Percentiles rank a stretch among this genome's conserved stretches.
phyloP scores from a whole-genome alignment of 2,888 invertebrate species.

The Phengaris arion region DNA sequence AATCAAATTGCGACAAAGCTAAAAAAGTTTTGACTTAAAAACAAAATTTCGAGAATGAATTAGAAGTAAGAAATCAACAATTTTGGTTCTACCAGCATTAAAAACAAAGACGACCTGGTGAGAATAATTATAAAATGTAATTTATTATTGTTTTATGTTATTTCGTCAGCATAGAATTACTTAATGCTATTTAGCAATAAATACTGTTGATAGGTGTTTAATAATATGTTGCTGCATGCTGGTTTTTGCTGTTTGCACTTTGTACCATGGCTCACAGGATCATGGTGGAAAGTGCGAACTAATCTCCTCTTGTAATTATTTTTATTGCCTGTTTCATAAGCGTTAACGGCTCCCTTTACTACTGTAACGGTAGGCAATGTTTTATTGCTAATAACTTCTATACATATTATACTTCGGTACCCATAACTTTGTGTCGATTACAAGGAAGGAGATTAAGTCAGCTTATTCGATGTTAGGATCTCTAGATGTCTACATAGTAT shows the following conservation, averaged over 20 bases:
- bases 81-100: too few species aligned
- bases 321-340: background rate
- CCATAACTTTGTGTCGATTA: background rate
- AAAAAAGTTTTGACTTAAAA: too few species aligned
- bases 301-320: background rate
- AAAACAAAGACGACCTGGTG: too few species aligned
- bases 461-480: background rate
- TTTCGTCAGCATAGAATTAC: too few species aligned
- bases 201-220: background rate
- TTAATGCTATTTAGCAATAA: background rate
- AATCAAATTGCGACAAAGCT: too few species aligned
- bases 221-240: background rate
- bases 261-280: background rate
- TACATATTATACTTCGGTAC: background rate
- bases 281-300: background rate
- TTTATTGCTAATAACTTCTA: conserved; percentile 2
- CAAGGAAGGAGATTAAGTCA: background rate
- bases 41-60: too few species aligned
- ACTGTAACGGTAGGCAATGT: conserved; percentile 2
- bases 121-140: too few species aligned
- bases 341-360: background rate
- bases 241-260: background rate
- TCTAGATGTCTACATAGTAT: background rate
- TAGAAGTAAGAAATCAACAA: too few species aligned
- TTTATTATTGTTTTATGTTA: too few species aligned